These are phyloP conservation scores for Scaptodrosophila latifasciaeformis DNA, from an alignment of 2,888 invertebrate genomes.

Conservation along the genomic window DNA sequence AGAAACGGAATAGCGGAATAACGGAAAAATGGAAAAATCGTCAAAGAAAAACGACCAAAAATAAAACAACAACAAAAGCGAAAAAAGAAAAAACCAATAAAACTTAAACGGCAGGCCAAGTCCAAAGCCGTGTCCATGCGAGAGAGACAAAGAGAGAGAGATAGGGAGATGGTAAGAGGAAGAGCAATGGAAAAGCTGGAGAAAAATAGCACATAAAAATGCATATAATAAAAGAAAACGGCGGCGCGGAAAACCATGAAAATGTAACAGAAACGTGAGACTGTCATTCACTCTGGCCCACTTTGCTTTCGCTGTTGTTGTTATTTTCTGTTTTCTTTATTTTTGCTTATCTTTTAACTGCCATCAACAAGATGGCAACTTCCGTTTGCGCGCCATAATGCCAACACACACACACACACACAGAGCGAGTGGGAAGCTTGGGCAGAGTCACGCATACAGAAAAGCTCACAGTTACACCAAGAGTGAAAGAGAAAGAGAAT, in stretches of 20 bases:
- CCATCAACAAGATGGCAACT: conserved; percentile 76
- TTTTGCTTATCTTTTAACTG: conserved; percentile 72
- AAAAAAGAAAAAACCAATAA: conserved; percentile 43
- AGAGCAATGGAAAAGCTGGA: conserved; percentile 4
- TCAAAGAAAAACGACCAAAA: not conserved
- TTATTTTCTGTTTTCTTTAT: conserved; percentile 31
- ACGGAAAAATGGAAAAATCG: not conserved
- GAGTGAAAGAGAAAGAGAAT: not conserved
- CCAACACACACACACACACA: conserved; percentile 30
- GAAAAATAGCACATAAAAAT: conserved; percentile 8
- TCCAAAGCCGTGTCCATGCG: no score
- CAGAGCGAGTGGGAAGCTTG: not conserved
- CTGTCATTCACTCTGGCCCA: no score
- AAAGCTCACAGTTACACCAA: conserved; percentile 23
- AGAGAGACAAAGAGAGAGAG: no score
- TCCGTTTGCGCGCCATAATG: conserved; percentile 75
- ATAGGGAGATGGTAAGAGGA: no score
- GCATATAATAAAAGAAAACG: conserved; percentile 1
- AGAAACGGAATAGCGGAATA: conserved; percentile 24
- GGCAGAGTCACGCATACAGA: conserved; percentile 53
- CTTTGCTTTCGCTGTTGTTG: conserved; percentile 15
- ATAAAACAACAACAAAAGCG: not conserved
- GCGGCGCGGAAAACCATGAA: conserved; percentile 45
- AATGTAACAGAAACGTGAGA: conserved; percentile 33
- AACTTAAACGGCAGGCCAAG: conserved; percentile 48